These are phyloP conservation scores for Lasioglossum malachurum DNA, from an alignment of 2,888 invertebrate species.

Conservation along the genomic window DNA sequence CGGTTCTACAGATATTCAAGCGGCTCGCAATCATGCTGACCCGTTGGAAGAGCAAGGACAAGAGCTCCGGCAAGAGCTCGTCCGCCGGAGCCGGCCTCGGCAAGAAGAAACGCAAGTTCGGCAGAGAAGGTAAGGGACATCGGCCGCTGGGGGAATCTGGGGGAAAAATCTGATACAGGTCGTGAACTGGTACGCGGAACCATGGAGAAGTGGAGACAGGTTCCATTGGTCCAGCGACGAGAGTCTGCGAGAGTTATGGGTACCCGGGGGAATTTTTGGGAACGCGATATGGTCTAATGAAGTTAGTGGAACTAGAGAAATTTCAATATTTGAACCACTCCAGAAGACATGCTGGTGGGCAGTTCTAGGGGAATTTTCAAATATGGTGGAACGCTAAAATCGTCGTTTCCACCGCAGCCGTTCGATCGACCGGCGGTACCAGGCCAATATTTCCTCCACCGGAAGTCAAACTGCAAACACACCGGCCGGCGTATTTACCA, in stretches of 20 bases:
- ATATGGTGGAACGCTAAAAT: background rate
- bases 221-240: background rate
- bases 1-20: constrained; percentile 52
- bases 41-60: constrained; percentile 95
- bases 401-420: background rate
- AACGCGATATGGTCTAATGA: background rate
- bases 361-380: background rate
- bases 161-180: background rate
- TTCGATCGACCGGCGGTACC: background rate
- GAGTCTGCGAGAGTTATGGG: background rate
- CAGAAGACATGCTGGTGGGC: background rate
- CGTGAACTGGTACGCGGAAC: background rate
- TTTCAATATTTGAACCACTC: background rate
- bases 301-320: background rate
- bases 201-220: background rate
- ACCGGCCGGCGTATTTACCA: background rate
- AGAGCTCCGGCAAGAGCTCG: constrained; percentile 89
- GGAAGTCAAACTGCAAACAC: background rate
- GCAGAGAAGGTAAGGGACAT: constrained; percentile 88
- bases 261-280: background rate
- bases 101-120: constrained; percentile 93
- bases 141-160: background rate
- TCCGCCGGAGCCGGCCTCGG: constrained; percentile 86
- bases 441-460: background rate
- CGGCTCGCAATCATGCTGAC: constrained; percentile 88